phyloP scores from a whole-genome alignment of 2,888 invertebrate genomes.

The Mermis nigrescens region DNA sequence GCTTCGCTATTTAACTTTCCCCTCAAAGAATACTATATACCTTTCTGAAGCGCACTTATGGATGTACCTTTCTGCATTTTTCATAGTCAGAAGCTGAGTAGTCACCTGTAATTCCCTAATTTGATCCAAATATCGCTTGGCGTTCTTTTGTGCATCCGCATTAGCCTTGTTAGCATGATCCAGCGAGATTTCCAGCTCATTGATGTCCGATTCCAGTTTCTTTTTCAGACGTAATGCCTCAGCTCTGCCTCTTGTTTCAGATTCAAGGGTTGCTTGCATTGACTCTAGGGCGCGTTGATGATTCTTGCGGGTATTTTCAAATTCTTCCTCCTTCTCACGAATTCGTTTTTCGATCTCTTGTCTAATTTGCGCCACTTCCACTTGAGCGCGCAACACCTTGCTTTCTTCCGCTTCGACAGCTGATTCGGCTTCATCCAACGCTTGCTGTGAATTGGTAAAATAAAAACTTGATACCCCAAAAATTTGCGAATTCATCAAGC shows the following conservation, averaged over 20 bases:
- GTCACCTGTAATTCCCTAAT: constrained; percentile 29
- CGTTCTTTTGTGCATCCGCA: constrained; percentile 60
- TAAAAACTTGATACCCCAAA: too few species aligned
- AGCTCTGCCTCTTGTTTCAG: constrained; percentile 95
- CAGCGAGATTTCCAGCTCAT: constrained; percentile 89
- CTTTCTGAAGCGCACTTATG: too few species aligned
- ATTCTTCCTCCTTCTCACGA: constrained; percentile 99
- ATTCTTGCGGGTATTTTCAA: constrained; percentile 98
- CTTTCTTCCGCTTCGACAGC: constrained; percentile 93
- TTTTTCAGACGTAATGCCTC: constrained; percentile 99
- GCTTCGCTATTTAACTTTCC: too few species aligned
- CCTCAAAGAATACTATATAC: too few species aligned
- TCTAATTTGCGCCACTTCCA: constrained; percentile 91
- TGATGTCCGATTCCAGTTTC: constrained; percentile 98
- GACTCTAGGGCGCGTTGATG: constrained; percentile 98
- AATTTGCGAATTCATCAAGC: too few species aligned
- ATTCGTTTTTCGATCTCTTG: constrained; percentile 93
- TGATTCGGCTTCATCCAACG: constrained; percentile 72
- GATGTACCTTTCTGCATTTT: too few species aligned
- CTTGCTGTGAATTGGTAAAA: constrained; percentile 36
- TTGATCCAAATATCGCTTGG: constrained; percentile 53
- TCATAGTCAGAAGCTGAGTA: constrained; percentile 6
- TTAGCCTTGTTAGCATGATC: constrained; percentile 80
- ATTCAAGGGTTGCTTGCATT: constrained; percentile 95
- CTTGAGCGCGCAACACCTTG: constrained; percentile 60